phyloP scores from a whole-genome alignment of 2,888 invertebrate genomes.

The Cheiracanthium punctorium region DNA sequence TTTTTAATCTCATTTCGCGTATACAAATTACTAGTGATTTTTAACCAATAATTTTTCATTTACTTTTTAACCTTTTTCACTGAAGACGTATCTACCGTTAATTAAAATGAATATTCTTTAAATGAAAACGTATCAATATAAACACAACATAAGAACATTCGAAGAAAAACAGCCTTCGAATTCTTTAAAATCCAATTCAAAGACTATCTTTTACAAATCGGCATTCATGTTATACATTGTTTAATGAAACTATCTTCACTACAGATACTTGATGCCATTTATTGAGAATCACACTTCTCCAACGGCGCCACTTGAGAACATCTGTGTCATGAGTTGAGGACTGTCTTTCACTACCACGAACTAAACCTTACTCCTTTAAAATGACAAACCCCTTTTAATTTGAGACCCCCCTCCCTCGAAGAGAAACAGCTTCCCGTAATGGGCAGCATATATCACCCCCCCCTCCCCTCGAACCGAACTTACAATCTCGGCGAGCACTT shows the following conservation, averaged over 20 bases:
- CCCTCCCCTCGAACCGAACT: neutral
- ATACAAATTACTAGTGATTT: too few relatives aligned
- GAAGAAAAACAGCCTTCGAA: too few relatives aligned
- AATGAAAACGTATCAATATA: too few relatives aligned
- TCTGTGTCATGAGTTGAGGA: neutral
- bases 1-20: too few relatives aligned
- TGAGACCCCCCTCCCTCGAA: slow-evolving; percentile 21
- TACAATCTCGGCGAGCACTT: neutral
- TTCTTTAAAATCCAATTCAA: too few relatives aligned
- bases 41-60: too few relatives aligned
- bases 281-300: neutral
- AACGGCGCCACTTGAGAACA: neutral
- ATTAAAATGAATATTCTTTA: too few relatives aligned
- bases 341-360: neutral
- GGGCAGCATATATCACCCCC: slow-evolving; percentile 36
- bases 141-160: too few relatives aligned
- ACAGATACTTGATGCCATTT: neutral
- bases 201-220: too few relatives aligned
- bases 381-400: slow-evolving; percentile 26
- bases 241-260: neutral
- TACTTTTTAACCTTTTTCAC: too few relatives aligned
- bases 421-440: slow-evolving; percentile 54
- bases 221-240: too few relatives aligned
- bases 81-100: too few relatives aligned
- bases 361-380: neutral